phyloP scores from a whole-genome alignment of 2,888 invertebrate species.

The Thecophora atra region DNA sequence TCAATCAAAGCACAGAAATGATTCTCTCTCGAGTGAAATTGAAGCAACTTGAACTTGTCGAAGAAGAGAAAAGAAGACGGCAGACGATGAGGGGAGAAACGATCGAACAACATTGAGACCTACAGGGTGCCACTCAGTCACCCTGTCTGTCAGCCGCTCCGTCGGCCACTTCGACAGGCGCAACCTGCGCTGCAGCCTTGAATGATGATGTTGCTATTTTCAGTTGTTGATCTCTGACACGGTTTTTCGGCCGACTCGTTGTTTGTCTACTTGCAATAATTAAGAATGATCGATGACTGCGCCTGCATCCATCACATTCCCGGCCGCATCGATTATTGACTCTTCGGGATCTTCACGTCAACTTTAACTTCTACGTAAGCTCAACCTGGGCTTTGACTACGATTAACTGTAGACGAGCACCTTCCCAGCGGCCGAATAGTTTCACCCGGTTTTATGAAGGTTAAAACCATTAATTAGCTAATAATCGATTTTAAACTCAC shows the following conservation, averaged over 20 bases:
- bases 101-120: constrained; percentile 3
- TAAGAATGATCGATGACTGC: constrained; percentile 23
- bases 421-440: too few species aligned
- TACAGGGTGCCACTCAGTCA: not conserved
- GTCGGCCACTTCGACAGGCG: not conserved
- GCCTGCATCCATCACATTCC: not conserved
- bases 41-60: constrained; percentile 20
- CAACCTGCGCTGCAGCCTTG: not conserved
- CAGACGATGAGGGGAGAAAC: not conserved
- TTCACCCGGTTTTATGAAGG: too few species aligned
- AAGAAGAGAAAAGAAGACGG: not conserved
- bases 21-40: constrained; percentile 22
- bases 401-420: too few species aligned
- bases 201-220: constrained; percentile 22
- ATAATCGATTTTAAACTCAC: too few species aligned
- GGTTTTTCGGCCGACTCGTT: constrained; percentile 28
- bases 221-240: constrained; percentile 34
- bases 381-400: too few species aligned
- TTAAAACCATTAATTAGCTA: too few species aligned
- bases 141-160: not conserved
- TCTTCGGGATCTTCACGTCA: too few species aligned
- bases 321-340: not conserved
- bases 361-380: too few species aligned
- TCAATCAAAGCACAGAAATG: constrained; percentile 44
- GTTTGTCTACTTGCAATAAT: not conserved